These are phyloP conservation scores for Danio jaintianensis DNA, from an alignment of 2,797 vertebrate genomes.

Conservation along the genomic window DNA sequence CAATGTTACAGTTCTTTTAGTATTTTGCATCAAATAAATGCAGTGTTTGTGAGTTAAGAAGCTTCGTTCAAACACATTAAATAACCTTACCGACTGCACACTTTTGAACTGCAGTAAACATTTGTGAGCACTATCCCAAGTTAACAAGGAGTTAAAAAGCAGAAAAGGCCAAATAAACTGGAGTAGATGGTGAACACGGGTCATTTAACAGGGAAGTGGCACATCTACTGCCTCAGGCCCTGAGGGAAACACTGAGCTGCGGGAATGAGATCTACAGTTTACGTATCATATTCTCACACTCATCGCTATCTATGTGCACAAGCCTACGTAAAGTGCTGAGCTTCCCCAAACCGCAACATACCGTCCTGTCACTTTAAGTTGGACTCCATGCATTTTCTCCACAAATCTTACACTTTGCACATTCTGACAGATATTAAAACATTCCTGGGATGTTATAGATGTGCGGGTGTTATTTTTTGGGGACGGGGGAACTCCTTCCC, in stretches of 20 bases:
- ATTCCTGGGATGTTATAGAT: slow-evolving; percentile 75
- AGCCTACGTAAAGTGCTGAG: not conserved
- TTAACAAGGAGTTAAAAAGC: slow-evolving; percentile 21
- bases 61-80: not conserved
- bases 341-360: slow-evolving; percentile 34
- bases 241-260: not conserved
- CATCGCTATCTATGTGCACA: not conserved
- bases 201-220: slow-evolving; percentile 24
- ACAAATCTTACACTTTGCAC: slow-evolving; percentile 47
- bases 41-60: not conserved
- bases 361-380: slow-evolving; percentile 33
- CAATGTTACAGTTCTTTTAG: not conserved
- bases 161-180: slow-evolving; percentile 5
- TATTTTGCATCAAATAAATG: not conserved
- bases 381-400: slow-evolving; percentile 10
- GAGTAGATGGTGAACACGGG: slow-evolving; percentile 11
- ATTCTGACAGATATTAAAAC: slow-evolving; percentile 74
- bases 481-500: slow-evolving; percentile 77
- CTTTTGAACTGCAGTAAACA: not conserved
- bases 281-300: slow-evolving; percentile 10
- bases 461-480: slow-evolving; percentile 71
- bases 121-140: not conserved
- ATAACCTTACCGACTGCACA: not conserved
- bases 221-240: slow-evolving; percentile 2
- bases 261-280: slow-evolving; percentile 14